Conservation (phyloP, 2,797 vertebrate genomes). For the Sternarchorhynchus goeldii region DNA sequence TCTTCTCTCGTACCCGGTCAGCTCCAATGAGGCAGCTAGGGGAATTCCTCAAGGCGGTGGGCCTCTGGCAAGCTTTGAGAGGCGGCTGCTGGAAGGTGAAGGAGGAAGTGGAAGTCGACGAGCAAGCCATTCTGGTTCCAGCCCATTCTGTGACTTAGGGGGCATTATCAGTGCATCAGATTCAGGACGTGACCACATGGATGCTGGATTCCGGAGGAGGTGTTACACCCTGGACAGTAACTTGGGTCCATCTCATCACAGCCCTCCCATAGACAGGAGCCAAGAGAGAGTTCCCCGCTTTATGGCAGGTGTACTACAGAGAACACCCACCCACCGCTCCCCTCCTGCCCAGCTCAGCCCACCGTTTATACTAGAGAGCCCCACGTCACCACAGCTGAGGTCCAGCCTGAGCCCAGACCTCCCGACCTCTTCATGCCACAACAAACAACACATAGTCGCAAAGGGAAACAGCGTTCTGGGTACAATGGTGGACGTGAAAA, state of each 20-base stretch:
- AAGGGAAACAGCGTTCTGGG: conserved; percentile 61
- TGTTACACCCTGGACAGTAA: conserved; percentile 77
- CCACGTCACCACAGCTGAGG: conserved; percentile 75
- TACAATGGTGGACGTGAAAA: conserved; percentile 63
- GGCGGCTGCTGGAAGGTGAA: conserved; percentile 38
- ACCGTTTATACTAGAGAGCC: conserved; percentile 77
- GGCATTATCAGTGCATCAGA: conserved; percentile 45
- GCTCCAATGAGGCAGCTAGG: conserved; percentile 75
- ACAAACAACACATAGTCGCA: conserved; percentile 71
- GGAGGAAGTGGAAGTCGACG: conserved; percentile 39
- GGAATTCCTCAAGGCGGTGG: conserved; percentile 57
- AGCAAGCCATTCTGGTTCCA: conserved; percentile 58
- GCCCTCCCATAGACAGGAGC: conserved; percentile 65
- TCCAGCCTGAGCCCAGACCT: conserved; percentile 53
- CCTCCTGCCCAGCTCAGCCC: conserved; percentile 75
- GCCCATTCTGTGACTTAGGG: conserved; percentile 54
- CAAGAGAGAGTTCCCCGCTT: conserved; percentile 77
- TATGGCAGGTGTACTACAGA: conserved; percentile 72
- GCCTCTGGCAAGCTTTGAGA: conserved; percentile 33
- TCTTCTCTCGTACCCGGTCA: conserved; percentile 83
- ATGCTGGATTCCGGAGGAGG: conserved; percentile 71
- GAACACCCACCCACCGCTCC: conserved; percentile 57
- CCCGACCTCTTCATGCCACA: conserved; percentile 57
- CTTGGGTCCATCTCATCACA: conserved; percentile 49
- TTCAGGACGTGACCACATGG: conserved; percentile 51